Evolutionary conservation across 2,113 vertebrate species (phyloP).

Genomic region (Scartelaos histophorus): DNA sequence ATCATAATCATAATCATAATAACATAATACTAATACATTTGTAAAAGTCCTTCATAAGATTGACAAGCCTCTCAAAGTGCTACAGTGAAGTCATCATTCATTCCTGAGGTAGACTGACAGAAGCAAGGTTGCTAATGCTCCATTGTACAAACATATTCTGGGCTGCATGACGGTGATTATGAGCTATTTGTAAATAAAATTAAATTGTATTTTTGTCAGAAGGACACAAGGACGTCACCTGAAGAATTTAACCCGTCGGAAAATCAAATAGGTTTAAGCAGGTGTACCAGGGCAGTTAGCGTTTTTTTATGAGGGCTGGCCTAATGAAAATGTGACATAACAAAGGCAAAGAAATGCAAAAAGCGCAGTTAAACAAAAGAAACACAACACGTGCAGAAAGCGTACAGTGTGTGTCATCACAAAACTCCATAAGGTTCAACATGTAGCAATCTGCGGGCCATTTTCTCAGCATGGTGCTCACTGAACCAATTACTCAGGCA

Average conservation of each 20-base stretch:
- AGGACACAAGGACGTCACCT: not conserved
- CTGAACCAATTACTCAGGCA: slow-evolving; percentile 53
- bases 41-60: too few species aligned
- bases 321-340: slow-evolving; percentile 2
- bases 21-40: too few species aligned
- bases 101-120: too few species aligned
- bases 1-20: too few species aligned
- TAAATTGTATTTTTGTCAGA: too few species aligned
- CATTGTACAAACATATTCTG: too few species aligned
- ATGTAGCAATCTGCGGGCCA: slow-evolving; percentile 27
- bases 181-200: too few species aligned
- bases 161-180: too few species aligned
- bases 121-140: too few species aligned
- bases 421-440: slow-evolving; percentile 20
- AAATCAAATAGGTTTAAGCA: not conserved
- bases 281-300: not conserved
- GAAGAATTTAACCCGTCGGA: not conserved
- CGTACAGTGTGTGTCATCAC: slow-evolving; percentile 16
- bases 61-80: too few species aligned
- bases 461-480: slow-evolving; percentile 51
- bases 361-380: not conserved
- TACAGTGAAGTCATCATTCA: too few species aligned
- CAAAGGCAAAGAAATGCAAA: not conserved
- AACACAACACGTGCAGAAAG: slow-evolving; percentile 28
- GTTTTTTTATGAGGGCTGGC: not conserved